Percentiles rank a stretch among this genome's conserved stretches.
phyloP scores from a whole-genome alignment of 2,888 invertebrate species.

The Leptinotarsa juncta region DNA sequence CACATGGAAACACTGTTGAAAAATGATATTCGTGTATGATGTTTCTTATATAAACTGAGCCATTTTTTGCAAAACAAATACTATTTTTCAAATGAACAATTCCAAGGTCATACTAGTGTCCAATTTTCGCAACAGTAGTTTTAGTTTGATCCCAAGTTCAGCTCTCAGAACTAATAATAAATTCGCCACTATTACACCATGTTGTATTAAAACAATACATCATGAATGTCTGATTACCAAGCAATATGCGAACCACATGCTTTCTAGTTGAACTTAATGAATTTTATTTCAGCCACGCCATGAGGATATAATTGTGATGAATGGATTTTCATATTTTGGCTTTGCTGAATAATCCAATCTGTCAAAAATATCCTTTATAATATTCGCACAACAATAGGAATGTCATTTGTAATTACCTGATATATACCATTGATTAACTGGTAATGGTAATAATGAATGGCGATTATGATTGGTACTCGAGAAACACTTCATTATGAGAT shows the following conservation, averaged over 20 bases:
- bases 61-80: no score
- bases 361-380: no score
- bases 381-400: no score
- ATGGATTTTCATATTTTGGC: slow-evolving; percentile 4
- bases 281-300: not conserved
- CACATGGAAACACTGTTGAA: no score
- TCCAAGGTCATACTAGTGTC: not conserved
- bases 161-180: not conserved
- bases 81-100: no score
- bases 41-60: no score
- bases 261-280: not conserved
- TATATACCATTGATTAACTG: no score
- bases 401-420: no score
- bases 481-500: no score
- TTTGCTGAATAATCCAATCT: not conserved
- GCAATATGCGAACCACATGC: slow-evolving; percentile 15
- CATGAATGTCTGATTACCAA: not conserved
- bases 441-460: no score
- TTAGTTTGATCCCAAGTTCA: not conserved
- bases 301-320: not conserved
- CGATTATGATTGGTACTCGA: no score
- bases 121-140: not conserved
- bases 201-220: slow-evolving; percentile 10
- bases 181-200: not conserved
- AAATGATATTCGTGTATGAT: no score